These are phyloP conservation scores for Holothuria glaberrima DNA, from an alignment of 35 echinoderm and acorn worm species.

Conservation along the genomic window DNA sequence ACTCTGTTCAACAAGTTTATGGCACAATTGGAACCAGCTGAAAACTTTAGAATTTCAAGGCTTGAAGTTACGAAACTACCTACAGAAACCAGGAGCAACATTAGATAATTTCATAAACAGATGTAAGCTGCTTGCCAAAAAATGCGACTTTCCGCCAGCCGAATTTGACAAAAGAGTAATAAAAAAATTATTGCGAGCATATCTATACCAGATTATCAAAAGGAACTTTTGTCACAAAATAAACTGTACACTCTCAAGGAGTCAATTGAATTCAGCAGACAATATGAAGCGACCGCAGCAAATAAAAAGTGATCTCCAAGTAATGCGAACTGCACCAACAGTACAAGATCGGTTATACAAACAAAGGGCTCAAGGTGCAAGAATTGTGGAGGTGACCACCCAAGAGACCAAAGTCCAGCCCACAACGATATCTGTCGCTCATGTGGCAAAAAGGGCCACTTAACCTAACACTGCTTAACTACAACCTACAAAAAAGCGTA, in stretches of 20 bases:
- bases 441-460: slow-evolving; percentile 25
- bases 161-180: background rate
- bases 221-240: background rate
- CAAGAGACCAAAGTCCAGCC: slow-evolving; percentile 19
- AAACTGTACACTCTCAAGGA: background rate
- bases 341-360: background rate
- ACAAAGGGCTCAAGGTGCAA: background rate
- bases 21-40: background rate
- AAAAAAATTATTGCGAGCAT: slow-evolving; percentile 6
- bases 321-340: background rate
- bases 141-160: background rate
- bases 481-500: background rate
- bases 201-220: background rate
- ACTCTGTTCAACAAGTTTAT: background rate
- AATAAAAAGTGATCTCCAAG: background rate
- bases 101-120: slow-evolving; percentile 12
- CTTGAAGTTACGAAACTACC: background rate
- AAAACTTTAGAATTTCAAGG: slow-evolving; percentile 19
- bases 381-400: slow-evolving; percentile 40
- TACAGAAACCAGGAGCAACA: background rate
- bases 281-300: background rate
- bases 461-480: background rate
- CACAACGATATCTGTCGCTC: background rate
- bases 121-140: background rate
- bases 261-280: background rate